phyloP scores from a whole-genome alignment of 2,113 vertebrate species.

The Eurypyga helias region DNA sequence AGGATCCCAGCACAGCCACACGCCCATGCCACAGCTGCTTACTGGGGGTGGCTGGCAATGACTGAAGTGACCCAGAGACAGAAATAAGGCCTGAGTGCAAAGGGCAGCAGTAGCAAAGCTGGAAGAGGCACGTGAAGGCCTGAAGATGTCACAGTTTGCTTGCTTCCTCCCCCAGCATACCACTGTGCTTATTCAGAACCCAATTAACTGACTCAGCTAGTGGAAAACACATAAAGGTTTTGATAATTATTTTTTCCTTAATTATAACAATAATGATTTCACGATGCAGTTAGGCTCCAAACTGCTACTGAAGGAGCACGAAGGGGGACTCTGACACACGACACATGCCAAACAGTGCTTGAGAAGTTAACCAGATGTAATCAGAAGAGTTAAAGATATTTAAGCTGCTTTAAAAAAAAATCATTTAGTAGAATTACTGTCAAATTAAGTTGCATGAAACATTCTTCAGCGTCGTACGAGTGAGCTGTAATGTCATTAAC shows the following conservation, averaged over 20 bases:
- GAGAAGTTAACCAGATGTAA: not conserved
- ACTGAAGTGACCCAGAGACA: not conserved
- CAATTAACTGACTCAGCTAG: not conserved
- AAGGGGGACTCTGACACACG: not conserved
- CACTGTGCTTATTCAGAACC: not conserved
- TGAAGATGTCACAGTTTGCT: not conserved
- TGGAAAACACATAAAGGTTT: not conserved
- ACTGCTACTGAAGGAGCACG: not conserved
- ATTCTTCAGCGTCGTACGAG: not conserved
- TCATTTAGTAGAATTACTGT: not conserved
- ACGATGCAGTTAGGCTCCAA: not conserved
- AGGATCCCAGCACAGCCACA: not conserved
- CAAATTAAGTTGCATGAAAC: not conserved
- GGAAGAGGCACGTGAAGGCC: not conserved
- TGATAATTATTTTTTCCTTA: not conserved
- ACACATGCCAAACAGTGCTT: not conserved
- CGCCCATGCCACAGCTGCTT: not conserved
- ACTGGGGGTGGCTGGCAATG: rapidly evolving
- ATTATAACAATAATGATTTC: not conserved
- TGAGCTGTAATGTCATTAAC: not conserved
- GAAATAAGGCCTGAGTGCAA: not conserved
- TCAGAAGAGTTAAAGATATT: not conserved
- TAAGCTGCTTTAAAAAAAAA: not conserved
- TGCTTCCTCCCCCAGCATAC: not conserved
- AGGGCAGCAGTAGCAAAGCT: not conserved